Base-by-base conservation (phyloP, 2,113 vertebrate species). In the Nibea albiflora region DNA sequence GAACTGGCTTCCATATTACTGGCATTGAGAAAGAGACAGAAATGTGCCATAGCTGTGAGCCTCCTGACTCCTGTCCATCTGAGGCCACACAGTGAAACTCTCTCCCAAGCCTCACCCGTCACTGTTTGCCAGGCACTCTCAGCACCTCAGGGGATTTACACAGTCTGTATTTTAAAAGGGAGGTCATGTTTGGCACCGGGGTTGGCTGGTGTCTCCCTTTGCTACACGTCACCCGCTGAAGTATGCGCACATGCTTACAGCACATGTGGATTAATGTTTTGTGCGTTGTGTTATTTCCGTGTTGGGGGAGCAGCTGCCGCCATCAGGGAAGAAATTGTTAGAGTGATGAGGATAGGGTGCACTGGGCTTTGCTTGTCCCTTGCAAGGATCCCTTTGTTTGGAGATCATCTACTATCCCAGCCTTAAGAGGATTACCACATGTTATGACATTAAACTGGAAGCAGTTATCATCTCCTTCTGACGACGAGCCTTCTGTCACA, bases 351-450 rank as follows among this genome's bases (percentile, higher is more conserved):
- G 60, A 54, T 42, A 44, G 66, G 70, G 57, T 72, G 61, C n/a
- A 1, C 5, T 52, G 53, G 60, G 72, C 53, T 87, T 71, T 57
- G 16, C 57, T 62, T 58, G 67, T 83, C 73, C 73, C 54, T 58
- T 50, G 15, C 44, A 58, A 81, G 75, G 17, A 56, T 78, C 52
- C 70, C 80, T 90, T 92, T 93, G 87, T 92, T 83, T 91, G 84
- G 79, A 89, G 87, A 93, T 93, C 87, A 91, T 90, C 80, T 77
- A 63, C 71, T 77, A 57, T 75, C 61, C 61, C 66, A 62, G 70
- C 72, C 57, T 31, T 90, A 92, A 93, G 90, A 92, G 90, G 92
- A 94, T 94, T 95, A 93, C 49, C 46, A 5, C 68, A 53, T 87
- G 85, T 88, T 91, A 86, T 88, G 88, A 91, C 85, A 90, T 90